Base-by-base conservation (phyloP, 2,888 invertebrate genomes). In the Chrysodeixis includens region DNA sequence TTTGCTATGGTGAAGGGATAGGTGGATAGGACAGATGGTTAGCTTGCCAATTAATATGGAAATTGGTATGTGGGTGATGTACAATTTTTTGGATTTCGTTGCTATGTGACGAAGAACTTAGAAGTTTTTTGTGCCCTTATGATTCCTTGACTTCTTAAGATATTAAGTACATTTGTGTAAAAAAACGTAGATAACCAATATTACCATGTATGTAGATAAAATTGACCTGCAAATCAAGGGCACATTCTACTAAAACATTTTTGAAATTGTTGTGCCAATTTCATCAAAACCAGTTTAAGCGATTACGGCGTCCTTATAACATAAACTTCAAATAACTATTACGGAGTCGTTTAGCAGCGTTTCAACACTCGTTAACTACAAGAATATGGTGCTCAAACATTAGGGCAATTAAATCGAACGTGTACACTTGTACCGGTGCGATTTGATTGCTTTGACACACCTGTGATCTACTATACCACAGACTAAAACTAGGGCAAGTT, bases 1-100 rank as follows among this genome's bases (percentile, higher is more conserved):
- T 40, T 58, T 55, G 60, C 4, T 63, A 54, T 61, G 40, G 60
- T 49, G 40, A 55, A 72, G 76, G 62, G 59, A 32, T 30, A 20
- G n/a, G 18, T 71, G 62, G 59, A 32, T 30, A 20, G n/a, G 18
- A 54, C 70, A 74, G 58, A 59, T 74, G 74, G 32, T 66, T 26
- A 52, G 60, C 57, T 52, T 55, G 9, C n/a, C n/a, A 40, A 40
- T 40, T 40, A 40, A 40, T n/a, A 40, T 26, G 26, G 26, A 26
- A 26, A 26, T 26, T 26, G 26, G 2, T 26, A 4, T 26, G 26
- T 26, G 26, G 26, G 26, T 6, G 26, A 26, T 4, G 26, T n/a
- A 26, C 26, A 26, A n/a, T n/a, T 26, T 26, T 26, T 26, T 26
- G 26, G 26, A 4, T 26, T 26, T 26, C 26, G 2, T 26, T 26